phyloP scores from a whole-genome alignment of 2,888 invertebrate genomes.

The Lottia scabra region DNA sequence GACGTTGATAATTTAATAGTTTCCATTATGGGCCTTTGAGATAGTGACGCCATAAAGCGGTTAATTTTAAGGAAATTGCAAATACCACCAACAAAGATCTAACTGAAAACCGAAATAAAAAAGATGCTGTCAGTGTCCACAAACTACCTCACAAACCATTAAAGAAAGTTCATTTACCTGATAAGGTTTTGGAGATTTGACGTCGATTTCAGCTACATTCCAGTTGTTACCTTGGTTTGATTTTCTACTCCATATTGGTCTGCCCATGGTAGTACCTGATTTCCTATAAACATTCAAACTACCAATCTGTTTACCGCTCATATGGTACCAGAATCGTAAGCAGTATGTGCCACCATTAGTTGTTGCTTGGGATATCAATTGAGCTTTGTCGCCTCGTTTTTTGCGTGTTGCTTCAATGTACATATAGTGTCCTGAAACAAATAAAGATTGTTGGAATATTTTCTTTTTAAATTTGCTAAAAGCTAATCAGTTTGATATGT shows the following conservation, averaged over 20 bases:
- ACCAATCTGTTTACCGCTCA: conserved; percentile 51
- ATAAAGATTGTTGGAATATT: too few relatives aligned
- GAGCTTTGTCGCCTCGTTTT: conserved; percentile 52
- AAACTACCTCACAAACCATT: too few relatives aligned
- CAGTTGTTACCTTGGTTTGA: conserved; percentile 56
- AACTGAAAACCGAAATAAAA: too few relatives aligned
- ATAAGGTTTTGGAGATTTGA: conserved; percentile 33
- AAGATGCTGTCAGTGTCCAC: too few relatives aligned
- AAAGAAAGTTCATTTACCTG: conserved; percentile 23
- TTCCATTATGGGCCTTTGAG: too few relatives aligned
- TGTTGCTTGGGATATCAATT: conserved; percentile 39
- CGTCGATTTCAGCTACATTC: conserved; percentile 45
- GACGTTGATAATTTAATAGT: too few relatives aligned
- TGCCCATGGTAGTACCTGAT: conserved; percentile 30
- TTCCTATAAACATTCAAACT: conserved; percentile 46
- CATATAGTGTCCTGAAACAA: conserved; percentile 49
- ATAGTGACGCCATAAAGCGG: too few relatives aligned
- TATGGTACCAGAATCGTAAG: conserved; percentile 54
- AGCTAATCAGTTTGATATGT: too few relatives aligned
- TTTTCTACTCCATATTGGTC: conserved; percentile 43
- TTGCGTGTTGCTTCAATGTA: conserved; percentile 52
- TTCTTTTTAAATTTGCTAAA: too few relatives aligned
- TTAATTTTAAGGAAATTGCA: too few relatives aligned
- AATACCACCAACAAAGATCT: too few relatives aligned
- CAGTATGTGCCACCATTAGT: conserved; percentile 36